Base-by-base conservation (phyloP, 2,888 invertebrate genomes). In the Limnephilus auricula region DNA sequence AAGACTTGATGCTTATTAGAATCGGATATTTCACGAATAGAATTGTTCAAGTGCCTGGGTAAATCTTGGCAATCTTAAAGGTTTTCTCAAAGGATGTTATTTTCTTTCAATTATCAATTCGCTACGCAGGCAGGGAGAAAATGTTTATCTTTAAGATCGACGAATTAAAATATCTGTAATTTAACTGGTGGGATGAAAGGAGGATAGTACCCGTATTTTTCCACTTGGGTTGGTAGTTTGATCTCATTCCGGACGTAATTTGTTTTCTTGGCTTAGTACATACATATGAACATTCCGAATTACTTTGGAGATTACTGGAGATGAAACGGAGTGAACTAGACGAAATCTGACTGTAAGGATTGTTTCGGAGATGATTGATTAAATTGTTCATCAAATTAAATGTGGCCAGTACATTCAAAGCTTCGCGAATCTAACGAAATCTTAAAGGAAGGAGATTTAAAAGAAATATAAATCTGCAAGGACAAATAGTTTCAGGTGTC, bases 151-250 rank as follows among this genome's bases (percentile, higher is more conserved):
- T 87, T 78, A 65, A 79, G 78, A 80, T 30, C 85, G 87, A 78
- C 78, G 79, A 79, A 88, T 88, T 91, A 83, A 91, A 91, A 91
- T 91, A 91, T 80, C 80, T 90, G 83, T 87, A 91, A 91, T 91
- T 79, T 82, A 65, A 90, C 82, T 88, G 65, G 50, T 6, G 25
- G 50, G 32, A 91, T 34, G 45, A 78, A 79, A 84, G 45, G 85
- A 89, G 31, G 31, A 79, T 84, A 50, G 79, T 30, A 85, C 30
- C 37, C 37, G 30, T 31, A 34, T 85, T 93, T 65, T 92, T 92
- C 88, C 93, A 89, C 92, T 84, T 90, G 89, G 82, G 79, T 93
- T 82, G 92, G 50, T 90, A 93, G 93, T 93, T 93, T 93, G 92
- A 93, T 93, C 92, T 87, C 40, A 78, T 80, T 90, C 37, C 84